Evolutionary conservation across 2,113 vertebrate species (phyloP).

Genomic region (Oreotragus oreotragus): DNA sequence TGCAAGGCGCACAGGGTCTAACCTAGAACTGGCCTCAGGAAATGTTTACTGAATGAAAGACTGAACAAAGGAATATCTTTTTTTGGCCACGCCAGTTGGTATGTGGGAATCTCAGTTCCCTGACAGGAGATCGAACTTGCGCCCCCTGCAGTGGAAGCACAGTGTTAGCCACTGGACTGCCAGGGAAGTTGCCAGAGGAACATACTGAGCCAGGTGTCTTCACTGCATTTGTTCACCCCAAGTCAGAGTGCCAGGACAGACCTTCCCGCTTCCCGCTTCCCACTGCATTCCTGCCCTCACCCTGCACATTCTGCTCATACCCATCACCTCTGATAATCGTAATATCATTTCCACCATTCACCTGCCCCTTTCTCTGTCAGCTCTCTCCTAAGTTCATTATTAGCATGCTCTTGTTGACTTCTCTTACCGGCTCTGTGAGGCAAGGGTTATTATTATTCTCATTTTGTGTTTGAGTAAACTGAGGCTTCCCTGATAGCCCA

Average conservation of each 20-base stretch:
- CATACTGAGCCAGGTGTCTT: neutral
- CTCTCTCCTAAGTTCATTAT: neutral
- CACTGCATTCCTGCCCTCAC: fast-evolving
- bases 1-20: neutral
- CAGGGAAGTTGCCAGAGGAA: neutral
- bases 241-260: neutral
- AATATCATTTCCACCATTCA: neutral
- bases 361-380: neutral
- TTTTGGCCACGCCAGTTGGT: neutral
- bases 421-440: neutral
- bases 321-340: neutral
- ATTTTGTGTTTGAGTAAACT: neutral
- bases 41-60: neutral
- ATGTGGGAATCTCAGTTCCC: neutral
- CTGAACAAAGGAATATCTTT: neutral
- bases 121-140: neutral
- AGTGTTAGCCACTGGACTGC: neutral
- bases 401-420: neutral
- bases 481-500: neutral
- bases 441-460: neutral
- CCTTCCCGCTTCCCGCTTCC: neutral
- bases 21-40: neutral
- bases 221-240: neutral
- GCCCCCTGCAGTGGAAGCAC: neutral
- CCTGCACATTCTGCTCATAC: neutral